phyloP scores from a whole-genome alignment of 2,797 vertebrate species.

The Halcyon badia region DNA sequence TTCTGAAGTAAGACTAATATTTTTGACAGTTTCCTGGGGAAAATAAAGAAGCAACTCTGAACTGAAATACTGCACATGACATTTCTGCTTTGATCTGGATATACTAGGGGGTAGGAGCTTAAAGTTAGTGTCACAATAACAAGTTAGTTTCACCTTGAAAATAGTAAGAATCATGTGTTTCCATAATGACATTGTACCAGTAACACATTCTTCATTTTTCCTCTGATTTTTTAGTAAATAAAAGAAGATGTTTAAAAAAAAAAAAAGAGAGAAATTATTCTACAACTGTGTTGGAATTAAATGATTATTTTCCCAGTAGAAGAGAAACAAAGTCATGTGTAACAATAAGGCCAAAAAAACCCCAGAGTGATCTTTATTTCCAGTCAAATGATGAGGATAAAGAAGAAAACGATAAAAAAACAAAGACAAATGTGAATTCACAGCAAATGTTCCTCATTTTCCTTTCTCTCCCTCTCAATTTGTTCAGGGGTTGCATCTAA shows the following conservation, averaged over 20 bases:
- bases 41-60: background rate
- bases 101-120: background rate
- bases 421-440: background rate
- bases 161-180: background rate
- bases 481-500: slow-evolving; percentile 9
- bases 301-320: background rate
- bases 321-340: background rate
- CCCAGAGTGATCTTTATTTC: background rate
- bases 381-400: background rate
- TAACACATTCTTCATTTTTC: background rate
- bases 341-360: background rate
- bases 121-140: background rate
- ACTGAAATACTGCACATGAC: background rate
- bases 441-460: slow-evolving; percentile 34
- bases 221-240: background rate
- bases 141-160: background rate
- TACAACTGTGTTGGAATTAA: background rate
- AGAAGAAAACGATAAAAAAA: background rate
- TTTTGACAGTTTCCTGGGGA: background rate
- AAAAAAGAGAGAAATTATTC: background rate
- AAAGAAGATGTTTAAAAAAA: background rate
- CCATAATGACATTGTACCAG: background rate
- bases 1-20: background rate
- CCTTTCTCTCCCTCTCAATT: background rate
- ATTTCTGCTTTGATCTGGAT: background rate